Conservation (phyloP, 2,888 invertebrate genomes). For the Leptinotarsa haldemani region DNA sequence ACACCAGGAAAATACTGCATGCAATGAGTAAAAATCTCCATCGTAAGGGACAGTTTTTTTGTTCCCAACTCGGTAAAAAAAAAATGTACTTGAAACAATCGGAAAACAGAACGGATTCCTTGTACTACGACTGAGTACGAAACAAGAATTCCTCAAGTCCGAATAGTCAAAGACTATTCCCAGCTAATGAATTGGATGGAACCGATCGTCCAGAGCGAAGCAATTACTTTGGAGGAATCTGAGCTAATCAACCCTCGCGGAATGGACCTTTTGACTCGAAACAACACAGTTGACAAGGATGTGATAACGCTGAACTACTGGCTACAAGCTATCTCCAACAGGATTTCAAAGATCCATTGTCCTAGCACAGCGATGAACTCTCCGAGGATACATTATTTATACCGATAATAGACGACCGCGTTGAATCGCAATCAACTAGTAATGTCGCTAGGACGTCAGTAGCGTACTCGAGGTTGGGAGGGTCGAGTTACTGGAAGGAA, state of each 20-base stretch:
- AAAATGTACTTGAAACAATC: too few species aligned
- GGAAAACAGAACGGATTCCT: too few species aligned
- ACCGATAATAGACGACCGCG: constrained; percentile 28
- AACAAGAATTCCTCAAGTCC: background rate
- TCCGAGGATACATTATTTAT: constrained; percentile 37
- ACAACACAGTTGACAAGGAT: constrained; percentile 11
- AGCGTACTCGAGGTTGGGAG: background rate
- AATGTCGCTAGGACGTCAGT: background rate
- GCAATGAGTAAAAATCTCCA: too few species aligned
- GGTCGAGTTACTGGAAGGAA: too few species aligned
- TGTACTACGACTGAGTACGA: too few species aligned
- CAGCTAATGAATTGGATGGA: background rate
- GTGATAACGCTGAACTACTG: constrained; percentile 7
- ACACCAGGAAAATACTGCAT: too few species aligned
- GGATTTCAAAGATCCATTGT: constrained; percentile 3
- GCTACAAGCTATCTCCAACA: constrained; percentile 6
- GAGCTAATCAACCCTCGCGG: background rate
- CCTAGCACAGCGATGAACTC: constrained; percentile 28
- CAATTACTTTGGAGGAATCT: constrained; percentile 7
- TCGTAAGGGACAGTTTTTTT: too few species aligned
- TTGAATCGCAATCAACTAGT: constrained; percentile 2
- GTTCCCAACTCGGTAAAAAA: too few species aligned
- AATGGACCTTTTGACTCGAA: background rate
- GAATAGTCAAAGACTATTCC: background rate
- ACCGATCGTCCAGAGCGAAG: background rate